Base-by-base conservation (phyloP, 2,888 invertebrate genomes). In the Phalera bucephala region DNA sequence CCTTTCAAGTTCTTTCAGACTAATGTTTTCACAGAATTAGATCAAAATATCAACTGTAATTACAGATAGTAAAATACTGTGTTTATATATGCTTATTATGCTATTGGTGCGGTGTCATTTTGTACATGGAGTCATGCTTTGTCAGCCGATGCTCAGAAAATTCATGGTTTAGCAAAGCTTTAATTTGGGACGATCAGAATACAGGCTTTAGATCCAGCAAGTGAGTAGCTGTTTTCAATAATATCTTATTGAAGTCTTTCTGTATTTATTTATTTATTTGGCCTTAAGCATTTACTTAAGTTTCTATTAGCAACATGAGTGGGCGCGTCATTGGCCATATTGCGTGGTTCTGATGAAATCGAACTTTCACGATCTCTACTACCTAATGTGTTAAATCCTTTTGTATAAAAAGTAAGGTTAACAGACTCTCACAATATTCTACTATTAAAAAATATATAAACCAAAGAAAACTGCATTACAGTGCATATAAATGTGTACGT, bases 101-200 rank as follows among this genome's bases (percentile, higher is more conserved):
- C 45, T 91, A 91, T 54, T 91, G 90, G 89, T 85, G 82, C 33
- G 89, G 90, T n/a, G 76, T 89, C n/a, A 73, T 90, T 30, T 64
- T 91, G 21, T 91, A 74, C 50, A 80, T 91, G 77, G 85, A 87
- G 46, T 78, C 91, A 10, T 91, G 91, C 62, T 91, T 90, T 47
- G 80, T 85, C 11, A 74, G 58, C 37, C 70, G 83, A 37, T 91
- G 91, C 49, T 70, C 82, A 1, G 76, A 86, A 57, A 72, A 78
- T 41, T 90, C 91, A 8, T 91, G 91, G 91, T 91, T 82, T 45
- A 74, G 61, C 28, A 76, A 55, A 48, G 82, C 81, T 11, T 49
- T 84, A 37, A 67, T 64, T 35, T 73, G 70, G 71, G 76, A 80
- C 40, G 59, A 72, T 6, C 35, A 54, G 33, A 47, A 41, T 29